phyloP scores from a whole-genome alignment of 2,888 invertebrate species.

The Elmis aenea region DNA sequence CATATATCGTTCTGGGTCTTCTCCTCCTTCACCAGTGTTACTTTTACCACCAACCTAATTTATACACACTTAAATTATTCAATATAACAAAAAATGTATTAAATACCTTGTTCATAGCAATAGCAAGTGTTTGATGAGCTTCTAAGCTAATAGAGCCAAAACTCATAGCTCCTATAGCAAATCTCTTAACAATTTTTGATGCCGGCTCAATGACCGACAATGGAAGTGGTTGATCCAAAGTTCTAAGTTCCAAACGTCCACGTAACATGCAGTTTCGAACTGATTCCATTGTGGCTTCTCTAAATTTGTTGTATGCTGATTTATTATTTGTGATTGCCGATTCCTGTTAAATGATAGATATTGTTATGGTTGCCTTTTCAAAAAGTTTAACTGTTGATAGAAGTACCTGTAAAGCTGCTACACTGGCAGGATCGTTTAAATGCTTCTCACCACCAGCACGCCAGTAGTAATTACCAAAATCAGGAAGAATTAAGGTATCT shows the following conservation, averaged over 20 bases:
- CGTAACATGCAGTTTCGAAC: constrained; percentile 82
- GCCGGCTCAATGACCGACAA: constrained; percentile 90
- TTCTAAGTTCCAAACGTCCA: constrained; percentile 86
- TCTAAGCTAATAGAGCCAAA: constrained; percentile 85
- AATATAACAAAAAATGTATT: neutral
- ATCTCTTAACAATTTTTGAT: constrained; percentile 90
- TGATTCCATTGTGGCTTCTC: constrained; percentile 82
- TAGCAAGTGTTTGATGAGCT: constrained; percentile 89
- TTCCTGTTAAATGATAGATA: constrained; percentile 65
- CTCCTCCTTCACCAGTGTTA: constrained; percentile 98
- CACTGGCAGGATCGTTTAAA: constrained; percentile 85
- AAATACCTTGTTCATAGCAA: constrained; percentile 85
- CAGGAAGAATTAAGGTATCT: constrained; percentile 69
- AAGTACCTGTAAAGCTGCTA: constrained; percentile 69
- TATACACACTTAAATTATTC: neutral
- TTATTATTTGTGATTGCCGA: constrained; percentile 77
- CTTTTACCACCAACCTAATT: constrained; percentile 93
- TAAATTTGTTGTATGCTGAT: constrained; percentile 79
- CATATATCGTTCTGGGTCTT: constrained; percentile 74
- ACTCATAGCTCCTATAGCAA: constrained; percentile 67
- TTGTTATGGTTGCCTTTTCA: too few species aligned
- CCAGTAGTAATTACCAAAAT: constrained; percentile 94
- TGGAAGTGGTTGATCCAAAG: constrained; percentile 71
- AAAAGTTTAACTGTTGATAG: too few species aligned
- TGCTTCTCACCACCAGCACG: constrained; percentile 95